Percentiles rank a stretch among this genome's conserved stretches.
Conservation (phyloP, 2,113 vertebrate species). For the Microtus oregoni region DNA sequence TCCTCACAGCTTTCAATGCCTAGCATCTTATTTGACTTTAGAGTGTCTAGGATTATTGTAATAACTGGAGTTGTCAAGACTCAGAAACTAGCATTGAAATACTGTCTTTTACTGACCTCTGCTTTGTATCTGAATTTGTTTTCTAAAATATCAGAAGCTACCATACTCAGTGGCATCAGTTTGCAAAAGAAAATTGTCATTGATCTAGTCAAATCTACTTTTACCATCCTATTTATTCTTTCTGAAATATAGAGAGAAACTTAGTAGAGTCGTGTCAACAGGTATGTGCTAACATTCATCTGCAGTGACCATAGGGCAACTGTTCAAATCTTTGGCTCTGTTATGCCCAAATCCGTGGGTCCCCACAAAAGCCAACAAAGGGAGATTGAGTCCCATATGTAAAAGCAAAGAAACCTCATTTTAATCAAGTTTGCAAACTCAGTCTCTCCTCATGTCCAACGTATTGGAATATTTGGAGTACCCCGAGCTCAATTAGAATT, state of each 20-base stretch:
- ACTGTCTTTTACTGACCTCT: neutral
- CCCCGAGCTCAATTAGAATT: no score
- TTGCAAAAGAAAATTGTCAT: neutral
- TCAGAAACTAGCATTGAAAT: neutral
- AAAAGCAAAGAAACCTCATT: no score
- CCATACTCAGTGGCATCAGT: neutral
- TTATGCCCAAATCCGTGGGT: no score
- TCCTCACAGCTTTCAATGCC: constrained; percentile 5
- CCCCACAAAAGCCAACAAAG: no score
- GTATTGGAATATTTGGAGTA: no score
- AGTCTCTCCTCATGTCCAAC: no score
- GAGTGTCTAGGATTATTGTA: neutral
- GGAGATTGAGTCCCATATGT: no score
- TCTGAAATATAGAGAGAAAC: neutral
- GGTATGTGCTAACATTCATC: accelerated
- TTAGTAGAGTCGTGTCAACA: neutral
- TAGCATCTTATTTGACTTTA: constrained; percentile 7
- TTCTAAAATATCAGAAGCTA: neutral
- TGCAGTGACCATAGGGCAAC: neutral
- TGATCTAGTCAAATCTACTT: neutral
- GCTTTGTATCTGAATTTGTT: neutral
- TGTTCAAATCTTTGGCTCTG: neutral
- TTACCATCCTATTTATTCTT: neutral
- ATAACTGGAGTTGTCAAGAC: constrained; percentile 43
- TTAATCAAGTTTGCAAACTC: no score